phyloP scores from a whole-genome alignment of 2,797 vertebrate species.

The Thalassophryne amazonica region DNA sequence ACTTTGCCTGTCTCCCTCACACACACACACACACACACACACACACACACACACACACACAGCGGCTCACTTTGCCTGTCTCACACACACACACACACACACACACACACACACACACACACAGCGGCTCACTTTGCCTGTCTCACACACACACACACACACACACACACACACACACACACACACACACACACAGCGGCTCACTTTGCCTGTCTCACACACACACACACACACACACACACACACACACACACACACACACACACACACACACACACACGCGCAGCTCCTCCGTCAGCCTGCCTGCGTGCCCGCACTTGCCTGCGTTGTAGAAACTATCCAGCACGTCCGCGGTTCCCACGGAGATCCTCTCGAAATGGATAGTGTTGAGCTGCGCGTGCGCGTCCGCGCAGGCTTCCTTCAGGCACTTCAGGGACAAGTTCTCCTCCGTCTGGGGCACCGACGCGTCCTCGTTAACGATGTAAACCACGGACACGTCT shows the following conservation, averaged over 20 bases:
- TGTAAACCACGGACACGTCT: slow-evolving; percentile 78
- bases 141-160: too few species aligned
- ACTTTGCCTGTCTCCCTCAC: slow-evolving; percentile 87
- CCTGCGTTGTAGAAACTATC: slow-evolving; percentile 91
- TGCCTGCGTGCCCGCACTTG: slow-evolving; percentile 70
- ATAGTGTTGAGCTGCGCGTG: slow-evolving; percentile 72
- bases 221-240: not conserved
- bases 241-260: not conserved
- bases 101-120: not conserved
- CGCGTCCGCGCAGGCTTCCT: slow-evolving; percentile 79
- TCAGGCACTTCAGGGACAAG: slow-evolving; percentile 78
- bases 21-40: slow-evolving; percentile 79
- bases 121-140: slow-evolving; percentile 2
- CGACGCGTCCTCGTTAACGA: slow-evolving; percentile 72
- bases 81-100: too few species aligned
- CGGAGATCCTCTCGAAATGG: slow-evolving; percentile 75
- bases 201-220: slow-evolving; percentile 10
- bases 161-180: not conserved
- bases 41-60: not conserved
- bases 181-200: not conserved
- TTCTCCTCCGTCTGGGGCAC: slow-evolving; percentile 70
- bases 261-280: not conserved
- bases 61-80: slow-evolving; percentile 2
- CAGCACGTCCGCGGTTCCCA: slow-evolving; percentile 79
- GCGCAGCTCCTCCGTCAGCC: not conserved